These are phyloP conservation scores for Drosophila diplacantha DNA, from an alignment of 2,888 invertebrate species.

Conservation along the genomic window DNA sequence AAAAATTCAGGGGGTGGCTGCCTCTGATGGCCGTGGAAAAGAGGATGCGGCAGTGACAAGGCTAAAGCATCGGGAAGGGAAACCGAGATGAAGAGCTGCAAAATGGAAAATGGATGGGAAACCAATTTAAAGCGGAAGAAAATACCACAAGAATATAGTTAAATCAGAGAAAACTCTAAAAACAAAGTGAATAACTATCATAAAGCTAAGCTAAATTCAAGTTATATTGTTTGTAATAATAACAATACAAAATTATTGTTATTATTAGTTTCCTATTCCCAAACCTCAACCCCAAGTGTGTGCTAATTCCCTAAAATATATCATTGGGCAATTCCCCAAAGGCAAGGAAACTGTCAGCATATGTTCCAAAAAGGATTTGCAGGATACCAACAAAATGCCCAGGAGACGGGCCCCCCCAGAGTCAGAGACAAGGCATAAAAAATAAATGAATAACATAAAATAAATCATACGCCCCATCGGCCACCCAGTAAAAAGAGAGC, in stretches of 20 bases:
- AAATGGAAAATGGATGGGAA: conserved; percentile 32
- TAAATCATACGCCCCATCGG: conserved; percentile 71
- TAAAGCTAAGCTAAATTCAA: background rate
- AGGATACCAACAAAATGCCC: conserved; percentile 11
- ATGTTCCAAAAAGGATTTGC: conserved; percentile 24
- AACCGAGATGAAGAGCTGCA: conserved; percentile 11
- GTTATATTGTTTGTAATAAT: background rate
- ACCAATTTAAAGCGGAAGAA: conserved; percentile 43
- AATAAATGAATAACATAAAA: conserved; percentile 58
- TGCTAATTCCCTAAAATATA: conserved; percentile 25
- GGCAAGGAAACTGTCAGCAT: conserved; percentile 28
- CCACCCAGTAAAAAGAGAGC: conserved; percentile 56
- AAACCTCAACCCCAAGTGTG: background rate
- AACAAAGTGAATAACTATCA: background rate
- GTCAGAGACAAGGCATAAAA: conserved; percentile 28
- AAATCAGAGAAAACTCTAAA: background rate
- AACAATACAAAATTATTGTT: background rate
- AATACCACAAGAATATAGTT: conserved; percentile 47
- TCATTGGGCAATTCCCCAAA: conserved; percentile 13
- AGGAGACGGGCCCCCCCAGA: conserved; percentile 9
- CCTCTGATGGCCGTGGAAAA: conserved; percentile 62
- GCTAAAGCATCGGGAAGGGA: conserved; percentile 26
- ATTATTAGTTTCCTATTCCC: background rate
- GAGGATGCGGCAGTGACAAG: conserved; percentile 56
- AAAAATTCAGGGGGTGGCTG: conserved; percentile 30